Evolutionary conservation across 1,140 invertebrate species (phyloP).

Genomic region (Sipha flava): DNA sequence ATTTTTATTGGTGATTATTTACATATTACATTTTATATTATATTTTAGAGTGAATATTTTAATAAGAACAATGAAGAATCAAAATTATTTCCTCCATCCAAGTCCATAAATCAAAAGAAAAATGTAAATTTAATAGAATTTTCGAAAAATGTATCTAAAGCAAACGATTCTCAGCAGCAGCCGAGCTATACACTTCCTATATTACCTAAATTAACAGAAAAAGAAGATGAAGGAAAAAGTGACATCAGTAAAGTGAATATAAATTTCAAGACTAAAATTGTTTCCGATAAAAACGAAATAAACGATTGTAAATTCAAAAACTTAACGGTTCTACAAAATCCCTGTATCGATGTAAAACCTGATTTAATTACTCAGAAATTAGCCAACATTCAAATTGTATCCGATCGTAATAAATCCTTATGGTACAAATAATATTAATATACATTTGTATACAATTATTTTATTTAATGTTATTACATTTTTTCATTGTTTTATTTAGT

Average conservation of each 20-base stretch:
- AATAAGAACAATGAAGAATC: not conserved
- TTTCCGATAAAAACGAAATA: not conserved
- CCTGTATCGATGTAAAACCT: not conserved
- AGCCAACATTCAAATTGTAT: not conserved
- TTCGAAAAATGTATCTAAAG: not conserved
- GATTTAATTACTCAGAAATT: conserved; percentile 4
- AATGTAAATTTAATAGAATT: not conserved
- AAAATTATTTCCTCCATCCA: not conserved
- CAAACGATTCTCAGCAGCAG: not conserved
- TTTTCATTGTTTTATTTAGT: not conserved
- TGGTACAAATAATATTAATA: not conserved
- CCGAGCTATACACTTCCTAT: not conserved
- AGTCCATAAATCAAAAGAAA: not conserved
- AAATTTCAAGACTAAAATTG: not conserved
- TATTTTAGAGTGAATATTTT: not conserved
- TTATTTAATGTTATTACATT: not conserved
- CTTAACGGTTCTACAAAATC: not conserved
- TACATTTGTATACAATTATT: not conserved
- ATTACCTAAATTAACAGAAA: not conserved
- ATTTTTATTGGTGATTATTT: not conserved
- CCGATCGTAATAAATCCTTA: not conserved
- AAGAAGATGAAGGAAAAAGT: not conserved
- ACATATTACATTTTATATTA: not conserved
- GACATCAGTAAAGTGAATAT: not conserved
- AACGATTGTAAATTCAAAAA: not conserved